Conservation (phyloP, 2,888 invertebrate species). For the Nasonia oneida region DNA sequence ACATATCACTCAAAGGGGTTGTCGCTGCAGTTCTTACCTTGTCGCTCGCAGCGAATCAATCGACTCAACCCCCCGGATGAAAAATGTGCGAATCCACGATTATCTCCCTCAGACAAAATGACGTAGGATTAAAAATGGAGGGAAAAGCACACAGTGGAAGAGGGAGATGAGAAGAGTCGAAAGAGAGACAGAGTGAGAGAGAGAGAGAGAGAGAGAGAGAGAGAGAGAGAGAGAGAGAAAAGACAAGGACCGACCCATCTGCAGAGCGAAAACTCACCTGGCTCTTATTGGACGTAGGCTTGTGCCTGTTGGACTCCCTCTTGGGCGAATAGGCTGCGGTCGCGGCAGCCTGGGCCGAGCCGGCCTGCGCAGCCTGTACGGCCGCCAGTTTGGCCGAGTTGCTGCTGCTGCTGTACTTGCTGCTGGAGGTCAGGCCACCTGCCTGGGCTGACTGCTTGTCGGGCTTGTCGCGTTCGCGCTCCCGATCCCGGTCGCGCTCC, state of each 20-base stretch:
- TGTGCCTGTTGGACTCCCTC: constrained; percentile 70
- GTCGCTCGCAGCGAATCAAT: not conserved
- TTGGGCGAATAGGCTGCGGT: constrained; percentile 69
- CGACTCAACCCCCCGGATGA: too few relatives aligned
- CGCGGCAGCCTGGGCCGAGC: constrained; percentile 68
- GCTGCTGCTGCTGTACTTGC: constrained; percentile 44
- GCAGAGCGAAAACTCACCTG: constrained; percentile 73
- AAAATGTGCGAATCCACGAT: not conserved
- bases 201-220: not conserved
- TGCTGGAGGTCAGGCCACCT: constrained; percentile 33
- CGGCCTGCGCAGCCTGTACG: constrained; percentile 68
- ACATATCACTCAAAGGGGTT: not conserved
- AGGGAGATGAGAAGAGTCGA: not conserved
- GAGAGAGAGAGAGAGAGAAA: not conserved
- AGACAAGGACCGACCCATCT: not conserved
- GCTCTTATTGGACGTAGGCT: constrained; percentile 75
- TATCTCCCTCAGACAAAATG: not conserved
- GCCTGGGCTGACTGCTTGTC: not conserved
- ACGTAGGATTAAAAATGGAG: not conserved
- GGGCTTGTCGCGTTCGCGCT: constrained; percentile 26
- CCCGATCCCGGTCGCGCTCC: constrained; percentile 58
- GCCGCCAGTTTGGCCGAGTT: not conserved
- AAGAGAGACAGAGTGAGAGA: not conserved
- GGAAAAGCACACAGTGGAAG: not conserved
- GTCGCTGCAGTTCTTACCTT: not conserved